Conservation (phyloP, 2,113 vertebrate species). For the Heptranchias perlo region DNA sequence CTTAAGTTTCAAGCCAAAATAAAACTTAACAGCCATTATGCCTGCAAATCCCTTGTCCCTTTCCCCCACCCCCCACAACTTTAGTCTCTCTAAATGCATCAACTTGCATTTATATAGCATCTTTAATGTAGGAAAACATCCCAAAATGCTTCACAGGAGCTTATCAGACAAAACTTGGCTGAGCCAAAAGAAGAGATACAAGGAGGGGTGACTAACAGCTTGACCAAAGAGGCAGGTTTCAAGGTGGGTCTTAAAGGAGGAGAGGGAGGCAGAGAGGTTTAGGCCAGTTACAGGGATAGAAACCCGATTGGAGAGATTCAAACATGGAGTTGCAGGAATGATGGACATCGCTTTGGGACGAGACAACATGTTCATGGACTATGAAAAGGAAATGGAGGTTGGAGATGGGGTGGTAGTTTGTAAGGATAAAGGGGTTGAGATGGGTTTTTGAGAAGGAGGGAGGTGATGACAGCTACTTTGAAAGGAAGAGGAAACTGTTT, state of each 20-base stretch:
- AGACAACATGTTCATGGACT: background rate
- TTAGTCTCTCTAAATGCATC: background rate
- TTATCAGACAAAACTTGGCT: background rate
- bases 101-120: background rate
- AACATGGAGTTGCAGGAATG: background rate
- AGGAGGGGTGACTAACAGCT: background rate
- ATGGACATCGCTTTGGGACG: background rate
- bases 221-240: background rate
- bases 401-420: background rate
- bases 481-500: background rate
- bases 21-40: background rate
- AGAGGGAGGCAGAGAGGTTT: background rate
- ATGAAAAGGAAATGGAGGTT: background rate
- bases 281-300: background rate
- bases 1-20: background rate
- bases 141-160: background rate
- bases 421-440: background rate
- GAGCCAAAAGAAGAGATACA: background rate
- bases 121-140: background rate
- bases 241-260: background rate
- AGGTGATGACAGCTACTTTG: background rate
- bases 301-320: background rate
- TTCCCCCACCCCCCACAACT: background rate
- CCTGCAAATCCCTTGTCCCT: background rate
- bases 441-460: background rate